phyloP scores from a whole-genome alignment of 64 coral and sea anemone species.

The Actinia equina region DNA sequence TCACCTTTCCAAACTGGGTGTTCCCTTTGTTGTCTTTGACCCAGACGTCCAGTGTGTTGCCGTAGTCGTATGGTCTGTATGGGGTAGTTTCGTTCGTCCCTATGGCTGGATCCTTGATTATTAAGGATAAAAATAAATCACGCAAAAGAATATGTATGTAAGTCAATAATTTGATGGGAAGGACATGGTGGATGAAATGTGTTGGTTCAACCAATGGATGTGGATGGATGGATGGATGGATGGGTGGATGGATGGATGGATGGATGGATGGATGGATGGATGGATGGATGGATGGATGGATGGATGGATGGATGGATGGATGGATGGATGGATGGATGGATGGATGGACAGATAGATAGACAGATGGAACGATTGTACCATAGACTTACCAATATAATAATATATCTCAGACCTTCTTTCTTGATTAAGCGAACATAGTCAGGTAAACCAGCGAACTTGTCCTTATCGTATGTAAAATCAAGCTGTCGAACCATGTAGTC shows the following conservation, averaged over 20 bases:
- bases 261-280: too few relatives aligned
- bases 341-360: too few relatives aligned
- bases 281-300: too few relatives aligned
- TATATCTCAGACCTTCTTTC: constrained; percentile 67
- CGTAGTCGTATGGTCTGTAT: constrained; percentile 74
- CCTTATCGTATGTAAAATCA: constrained; percentile 76
- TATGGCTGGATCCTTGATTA: constrained; percentile 88
- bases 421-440: constrained; percentile 64
- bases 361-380: not conserved
- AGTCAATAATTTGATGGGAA: too few relatives aligned
- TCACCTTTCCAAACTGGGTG: constrained; percentile 81
- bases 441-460: constrained; percentile 62
- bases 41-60: constrained; percentile 75
- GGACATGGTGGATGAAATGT: too few relatives aligned
- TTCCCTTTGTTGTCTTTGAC: constrained; percentile 73
- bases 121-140: too few relatives aligned
- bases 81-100: constrained; percentile 83
- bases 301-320: too few relatives aligned
- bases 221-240: not conserved
- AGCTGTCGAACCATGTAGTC: constrained; percentile 85
- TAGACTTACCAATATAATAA: constrained; percentile 57
- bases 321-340: too few relatives aligned
- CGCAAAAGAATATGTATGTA: too few relatives aligned
- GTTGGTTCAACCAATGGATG: too few relatives aligned
- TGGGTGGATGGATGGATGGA: too few relatives aligned